Conservation (phyloP, 2,797 vertebrate genomes). For the Decapterus maruadsi region DNA sequence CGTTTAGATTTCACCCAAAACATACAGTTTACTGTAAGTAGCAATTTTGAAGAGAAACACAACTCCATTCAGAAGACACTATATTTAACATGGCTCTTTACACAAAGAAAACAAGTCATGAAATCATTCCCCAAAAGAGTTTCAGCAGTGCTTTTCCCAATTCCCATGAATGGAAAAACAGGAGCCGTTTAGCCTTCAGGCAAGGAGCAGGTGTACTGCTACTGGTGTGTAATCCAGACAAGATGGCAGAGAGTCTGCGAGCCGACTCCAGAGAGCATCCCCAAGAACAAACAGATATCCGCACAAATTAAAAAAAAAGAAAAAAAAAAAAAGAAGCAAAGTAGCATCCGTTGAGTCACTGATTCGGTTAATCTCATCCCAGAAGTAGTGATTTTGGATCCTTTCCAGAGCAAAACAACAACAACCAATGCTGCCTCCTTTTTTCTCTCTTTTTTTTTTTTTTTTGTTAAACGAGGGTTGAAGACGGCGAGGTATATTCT, state of each 20-base stretch:
- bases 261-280: slow-evolving; percentile 60
- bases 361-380: slow-evolving; percentile 62
- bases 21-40: slow-evolving; percentile 76
- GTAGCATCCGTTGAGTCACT: slow-evolving; percentile 68
- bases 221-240: slow-evolving; percentile 80
- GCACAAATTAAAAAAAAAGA: slow-evolving; percentile 30
- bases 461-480: slow-evolving; percentile 49
- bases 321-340: slow-evolving; percentile 35
- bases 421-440: slow-evolving; percentile 57
- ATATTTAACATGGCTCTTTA: slow-evolving; percentile 89
- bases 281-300: slow-evolving; percentile 62
- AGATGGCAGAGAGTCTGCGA: slow-evolving; percentile 69
- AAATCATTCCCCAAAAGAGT: slow-evolving; percentile 72
- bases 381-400: slow-evolving; percentile 42
- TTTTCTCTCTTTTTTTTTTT: not conserved
- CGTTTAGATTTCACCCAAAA: slow-evolving; percentile 81
- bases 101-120: slow-evolving; percentile 83
- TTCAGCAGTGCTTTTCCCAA: slow-evolving; percentile 49
- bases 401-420: slow-evolving; percentile 67
- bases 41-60: slow-evolving; percentile 84
- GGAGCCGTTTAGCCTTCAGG: slow-evolving; percentile 68
- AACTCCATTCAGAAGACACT: slow-evolving; percentile 86
- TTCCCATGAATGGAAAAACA: slow-evolving; percentile 69
- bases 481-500: slow-evolving; percentile 80
- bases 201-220: slow-evolving; percentile 68